Conservation (phyloP, 2,888 invertebrate genomes). For the Drosophila nigritarsus region DNA sequence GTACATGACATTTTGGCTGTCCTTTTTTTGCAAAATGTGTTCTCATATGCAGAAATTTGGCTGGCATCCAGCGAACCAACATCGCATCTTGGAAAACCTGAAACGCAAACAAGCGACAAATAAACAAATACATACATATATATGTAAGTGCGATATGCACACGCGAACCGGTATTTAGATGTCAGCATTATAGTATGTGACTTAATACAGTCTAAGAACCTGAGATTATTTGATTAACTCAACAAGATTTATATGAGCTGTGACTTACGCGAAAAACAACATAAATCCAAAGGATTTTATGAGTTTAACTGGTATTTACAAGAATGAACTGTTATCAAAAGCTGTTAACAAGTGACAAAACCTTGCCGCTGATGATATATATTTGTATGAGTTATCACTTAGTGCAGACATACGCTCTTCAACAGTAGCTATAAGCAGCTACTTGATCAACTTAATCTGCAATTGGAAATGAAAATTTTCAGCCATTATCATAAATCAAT, state of each 20-base stretch:
- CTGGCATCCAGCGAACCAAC: slow-evolving; percentile 51
- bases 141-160: slow-evolving; percentile 40
- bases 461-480: slow-evolving; percentile 30
- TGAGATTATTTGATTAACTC: slow-evolving; percentile 17
- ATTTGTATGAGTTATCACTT: neutral
- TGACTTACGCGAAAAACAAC: neutral
- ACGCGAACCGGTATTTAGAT: slow-evolving; percentile 33
- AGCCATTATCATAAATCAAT: slow-evolving; percentile 45
- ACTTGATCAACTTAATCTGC: slow-evolving; percentile 10
- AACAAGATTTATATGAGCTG: slow-evolving; percentile 3
- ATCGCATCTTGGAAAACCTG: slow-evolving; percentile 41
- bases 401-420: neutral
- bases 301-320: neutral
- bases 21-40: slow-evolving; percentile 54
- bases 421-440: neutral
- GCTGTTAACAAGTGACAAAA: neutral
- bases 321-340: neutral
- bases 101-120: slow-evolving; percentile 63
- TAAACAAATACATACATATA: slow-evolving; percentile 56
- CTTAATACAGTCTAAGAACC: neutral
- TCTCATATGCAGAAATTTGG: slow-evolving; percentile 70
- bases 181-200: slow-evolving; percentile 3
- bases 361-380: neutral
- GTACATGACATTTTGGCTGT: slow-evolving; percentile 56
- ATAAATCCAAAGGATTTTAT: neutral